Evolutionary conservation across 2,888 invertebrate genomes (phyloP).

Genomic region (Tortrix viridana): DNA sequence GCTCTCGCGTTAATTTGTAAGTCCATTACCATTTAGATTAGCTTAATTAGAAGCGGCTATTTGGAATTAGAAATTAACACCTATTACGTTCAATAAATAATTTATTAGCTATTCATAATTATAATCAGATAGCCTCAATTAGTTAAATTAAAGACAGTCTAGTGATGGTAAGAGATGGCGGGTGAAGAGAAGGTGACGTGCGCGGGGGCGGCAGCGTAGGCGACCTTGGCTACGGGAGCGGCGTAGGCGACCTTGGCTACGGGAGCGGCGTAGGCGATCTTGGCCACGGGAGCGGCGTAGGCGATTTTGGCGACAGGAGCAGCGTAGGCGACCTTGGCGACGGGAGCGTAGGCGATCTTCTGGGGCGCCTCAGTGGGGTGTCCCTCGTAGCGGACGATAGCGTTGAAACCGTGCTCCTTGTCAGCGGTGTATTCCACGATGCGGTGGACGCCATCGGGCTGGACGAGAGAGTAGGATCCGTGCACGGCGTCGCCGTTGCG

Average conservation of each 20-base stretch:
- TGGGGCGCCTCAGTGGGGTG: conserved; percentile 48
- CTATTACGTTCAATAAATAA: conserved; percentile 52
- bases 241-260: conserved; percentile 48
- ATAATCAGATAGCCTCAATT: conserved; percentile 46
- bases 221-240: conserved; percentile 52
- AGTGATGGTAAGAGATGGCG: conserved; percentile 71
- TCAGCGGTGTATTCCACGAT: conserved; percentile 73
- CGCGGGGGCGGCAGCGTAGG: conserved; percentile 51
- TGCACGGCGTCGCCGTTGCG: conserved; percentile 73
- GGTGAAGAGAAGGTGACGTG: conserved; percentile 71
- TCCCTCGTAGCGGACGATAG: conserved; percentile 54
- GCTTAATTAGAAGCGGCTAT: conserved; percentile 18
- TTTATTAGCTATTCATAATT: conserved; percentile 52
- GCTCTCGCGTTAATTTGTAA: conserved; percentile 26
- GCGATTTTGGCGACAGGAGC: conserved; percentile 45
- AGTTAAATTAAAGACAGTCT: conserved; percentile 41
- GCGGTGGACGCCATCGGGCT: conserved; percentile 75
- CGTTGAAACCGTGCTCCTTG: conserved; percentile 55
- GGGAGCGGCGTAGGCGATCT: conserved; percentile 47
- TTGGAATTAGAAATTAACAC: conserved; percentile 18
- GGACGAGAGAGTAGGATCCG: conserved; percentile 78
- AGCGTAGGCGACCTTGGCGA: conserved; percentile 47
- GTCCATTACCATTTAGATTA: conserved; percentile 32
- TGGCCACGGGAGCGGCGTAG: conserved; percentile 49
- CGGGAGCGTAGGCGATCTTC: conserved; percentile 37